phyloP scores from a whole-genome alignment of 2,113 vertebrate species.

The Aptenodytes forsteri region DNA sequence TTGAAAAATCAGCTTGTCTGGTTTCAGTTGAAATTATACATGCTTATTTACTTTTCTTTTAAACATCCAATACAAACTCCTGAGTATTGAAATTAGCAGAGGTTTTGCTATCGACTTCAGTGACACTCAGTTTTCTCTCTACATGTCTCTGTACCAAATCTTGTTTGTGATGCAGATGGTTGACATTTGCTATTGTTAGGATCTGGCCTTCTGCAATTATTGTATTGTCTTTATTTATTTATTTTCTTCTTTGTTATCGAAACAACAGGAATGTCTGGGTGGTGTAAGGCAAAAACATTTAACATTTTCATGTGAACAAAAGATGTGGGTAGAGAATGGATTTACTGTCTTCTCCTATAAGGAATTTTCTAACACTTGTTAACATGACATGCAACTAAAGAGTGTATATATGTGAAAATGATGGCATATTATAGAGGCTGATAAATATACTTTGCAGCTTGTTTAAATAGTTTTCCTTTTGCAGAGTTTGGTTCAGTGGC shows the following conservation, averaged over 20 bases:
- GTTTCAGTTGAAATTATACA: not conserved
- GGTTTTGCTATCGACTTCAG: not conserved
- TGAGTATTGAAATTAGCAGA: not conserved
- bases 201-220: not conserved
- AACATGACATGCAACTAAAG: not conserved
- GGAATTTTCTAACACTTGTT: not conserved
- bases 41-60: not conserved
- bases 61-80: not conserved
- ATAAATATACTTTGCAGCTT: not conserved
- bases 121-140: not conserved
- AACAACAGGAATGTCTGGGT: not conserved
- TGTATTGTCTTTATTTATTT: not conserved
- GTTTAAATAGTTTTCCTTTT: not conserved
- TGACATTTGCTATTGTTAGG: slow-evolving; percentile 5
- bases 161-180: not conserved
- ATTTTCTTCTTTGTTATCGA: not conserved
- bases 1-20: not conserved
- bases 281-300: not conserved
- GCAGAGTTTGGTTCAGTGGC: not conserved
- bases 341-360: not conserved
- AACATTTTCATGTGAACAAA: not conserved
- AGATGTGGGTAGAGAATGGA: not conserved
- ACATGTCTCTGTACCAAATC: not conserved
- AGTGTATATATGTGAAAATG: not conserved
- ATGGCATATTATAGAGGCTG: not conserved